Evolutionary conservation across 2,888 invertebrate genomes (phyloP).

Genomic region (Craniophora ligustri): DNA sequence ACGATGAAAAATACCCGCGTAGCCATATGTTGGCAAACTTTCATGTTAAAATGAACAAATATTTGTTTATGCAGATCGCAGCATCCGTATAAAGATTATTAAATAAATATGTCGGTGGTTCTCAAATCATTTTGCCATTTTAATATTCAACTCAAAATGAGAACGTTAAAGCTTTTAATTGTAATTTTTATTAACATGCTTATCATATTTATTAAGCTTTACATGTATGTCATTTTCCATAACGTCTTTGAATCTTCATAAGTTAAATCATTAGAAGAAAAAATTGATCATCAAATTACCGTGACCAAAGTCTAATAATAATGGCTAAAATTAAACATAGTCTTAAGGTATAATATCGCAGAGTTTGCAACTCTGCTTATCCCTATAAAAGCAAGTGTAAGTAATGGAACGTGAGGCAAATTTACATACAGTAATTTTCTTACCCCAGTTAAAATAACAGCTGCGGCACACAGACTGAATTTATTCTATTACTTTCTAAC

Average conservation of each 20-base stretch:
- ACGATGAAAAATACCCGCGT: slow-evolving; percentile 8
- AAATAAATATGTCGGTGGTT: slow-evolving; percentile 1
- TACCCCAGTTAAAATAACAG: slow-evolving; percentile 8
- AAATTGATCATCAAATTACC: no score
- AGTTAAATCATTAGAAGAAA: no score
- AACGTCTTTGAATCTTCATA: no score
- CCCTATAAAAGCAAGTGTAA: slow-evolving; percentile 20
- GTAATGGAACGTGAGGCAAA: slow-evolving; percentile 39
- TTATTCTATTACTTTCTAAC: no score
- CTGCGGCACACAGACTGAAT: slow-evolving; percentile 5
- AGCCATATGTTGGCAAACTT: slow-evolving; percentile 15
- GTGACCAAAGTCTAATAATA: slow-evolving; percentile 7
- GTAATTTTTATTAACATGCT: no score
- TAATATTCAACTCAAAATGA: no score
- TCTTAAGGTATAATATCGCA: slow-evolving; percentile 8
- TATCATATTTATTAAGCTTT: no score
- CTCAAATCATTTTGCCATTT: slow-evolving; percentile 23
- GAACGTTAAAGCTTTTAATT: no score
- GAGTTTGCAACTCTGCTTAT: slow-evolving; percentile 21
- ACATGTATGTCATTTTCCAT: no score
- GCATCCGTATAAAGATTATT: neutral
- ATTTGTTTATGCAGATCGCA: slow-evolving; percentile 18
- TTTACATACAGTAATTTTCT: slow-evolving; percentile 10
- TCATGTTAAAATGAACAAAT: slow-evolving; percentile 32
- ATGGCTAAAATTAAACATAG: slow-evolving; percentile 11